Conservation (phyloP, 2,797 vertebrate species). For the Crenichthys baileyi region DNA sequence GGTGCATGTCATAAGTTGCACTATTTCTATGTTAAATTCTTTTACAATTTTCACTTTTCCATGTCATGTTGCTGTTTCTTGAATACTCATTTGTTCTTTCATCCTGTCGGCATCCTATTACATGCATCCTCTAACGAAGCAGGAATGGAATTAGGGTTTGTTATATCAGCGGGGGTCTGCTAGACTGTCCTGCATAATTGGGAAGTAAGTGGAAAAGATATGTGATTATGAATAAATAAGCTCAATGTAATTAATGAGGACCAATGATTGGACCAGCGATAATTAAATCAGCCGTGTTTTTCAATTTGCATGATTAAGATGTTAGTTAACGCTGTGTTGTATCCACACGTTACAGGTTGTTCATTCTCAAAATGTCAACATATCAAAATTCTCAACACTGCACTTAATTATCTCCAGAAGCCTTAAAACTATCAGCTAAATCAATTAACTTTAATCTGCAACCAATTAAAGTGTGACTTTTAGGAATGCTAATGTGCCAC, state of each 20-base stretch:
- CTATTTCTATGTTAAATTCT: not conserved
- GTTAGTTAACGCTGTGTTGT: slow-evolving; percentile 77
- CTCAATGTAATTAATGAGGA: slow-evolving; percentile 79
- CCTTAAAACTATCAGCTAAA: slow-evolving; percentile 81
- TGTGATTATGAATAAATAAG: slow-evolving; percentile 80
- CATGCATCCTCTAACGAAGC: slow-evolving; percentile 65
- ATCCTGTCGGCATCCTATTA: slow-evolving; percentile 54
- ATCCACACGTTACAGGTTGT: slow-evolving; percentile 76
- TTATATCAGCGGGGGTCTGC: slow-evolving; percentile 67
- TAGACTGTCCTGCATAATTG: slow-evolving; percentile 77
- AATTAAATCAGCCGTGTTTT: slow-evolving; percentile 82
- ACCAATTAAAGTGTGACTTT: slow-evolving; percentile 83
- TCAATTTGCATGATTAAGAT: slow-evolving; percentile 85
- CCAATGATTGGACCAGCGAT: slow-evolving; percentile 76
- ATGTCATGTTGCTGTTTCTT: slow-evolving; percentile 28
- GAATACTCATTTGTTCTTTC: slow-evolving; percentile 52
- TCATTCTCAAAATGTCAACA: slow-evolving; percentile 85
- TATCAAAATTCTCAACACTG: slow-evolving; percentile 81
- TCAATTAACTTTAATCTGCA: slow-evolving; percentile 83
- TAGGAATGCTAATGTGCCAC: slow-evolving; percentile 75
- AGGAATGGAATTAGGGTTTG: slow-evolving; percentile 68
- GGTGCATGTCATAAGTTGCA: not conserved
- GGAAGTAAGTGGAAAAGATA: slow-evolving; percentile 74
- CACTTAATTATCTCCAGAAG: slow-evolving; percentile 82
- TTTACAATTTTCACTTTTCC: slow-evolving; percentile 12